These are phyloP conservation scores for Arizona elegans DNA, from an alignment of 2,113 vertebrate genomes.

Conservation along the genomic window DNA sequence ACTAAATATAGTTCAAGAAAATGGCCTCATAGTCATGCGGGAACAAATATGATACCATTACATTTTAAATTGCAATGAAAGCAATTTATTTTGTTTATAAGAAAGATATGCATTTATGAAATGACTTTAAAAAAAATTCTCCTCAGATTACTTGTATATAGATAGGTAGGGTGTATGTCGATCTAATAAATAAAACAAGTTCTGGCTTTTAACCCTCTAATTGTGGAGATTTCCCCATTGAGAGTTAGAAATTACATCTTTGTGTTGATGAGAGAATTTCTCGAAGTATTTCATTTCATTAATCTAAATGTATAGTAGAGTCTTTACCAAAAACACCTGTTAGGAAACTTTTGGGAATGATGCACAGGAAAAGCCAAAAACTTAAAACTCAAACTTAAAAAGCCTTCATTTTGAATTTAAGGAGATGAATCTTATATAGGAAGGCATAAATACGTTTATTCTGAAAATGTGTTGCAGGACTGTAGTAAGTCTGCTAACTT, in stretches of 20 bases:
- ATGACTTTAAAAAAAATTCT: constrained; percentile 55
- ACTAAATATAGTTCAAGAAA: not conserved
- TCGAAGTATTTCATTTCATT: not conserved
- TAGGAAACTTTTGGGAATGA: not conserved
- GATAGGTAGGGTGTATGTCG: not conserved
- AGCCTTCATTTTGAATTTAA: not conserved
- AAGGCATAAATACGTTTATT: not conserved
- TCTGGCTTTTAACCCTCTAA: not conserved
- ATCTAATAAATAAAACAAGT: not conserved
- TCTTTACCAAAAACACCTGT: not conserved
- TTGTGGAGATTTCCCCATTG: not conserved
- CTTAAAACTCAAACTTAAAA: too few species aligned
- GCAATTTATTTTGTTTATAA: constrained; percentile 43
- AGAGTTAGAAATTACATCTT: not conserved
- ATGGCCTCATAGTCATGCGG: constrained; percentile 10
- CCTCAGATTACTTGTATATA: not conserved
- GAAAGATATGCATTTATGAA: constrained; percentile 55
- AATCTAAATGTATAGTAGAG: not conserved
- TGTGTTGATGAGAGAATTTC: not conserved
- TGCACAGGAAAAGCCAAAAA: not conserved
- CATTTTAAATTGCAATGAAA: constrained; percentile 63
- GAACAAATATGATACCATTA: constrained; percentile 13
- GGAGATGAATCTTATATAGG: not conserved
- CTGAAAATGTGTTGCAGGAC: not conserved
- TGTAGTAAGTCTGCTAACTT: not conserved